Percentiles rank a stretch among this genome's conserved stretches.
phyloP scores from a whole-genome alignment of 2,888 invertebrate species.

The Rotaria socialis region DNA sequence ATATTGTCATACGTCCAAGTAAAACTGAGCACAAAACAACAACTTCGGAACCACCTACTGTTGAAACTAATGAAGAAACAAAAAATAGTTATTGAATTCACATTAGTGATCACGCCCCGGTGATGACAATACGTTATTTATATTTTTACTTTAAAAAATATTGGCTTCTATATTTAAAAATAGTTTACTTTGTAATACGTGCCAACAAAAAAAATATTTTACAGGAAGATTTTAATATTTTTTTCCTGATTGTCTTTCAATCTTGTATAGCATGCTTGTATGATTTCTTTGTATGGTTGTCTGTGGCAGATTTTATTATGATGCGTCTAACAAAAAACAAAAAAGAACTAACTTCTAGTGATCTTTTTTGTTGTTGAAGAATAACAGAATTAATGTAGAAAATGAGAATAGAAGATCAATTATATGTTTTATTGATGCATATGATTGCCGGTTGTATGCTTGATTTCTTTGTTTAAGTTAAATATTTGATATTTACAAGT shows the following conservation, averaged over 20 bases:
- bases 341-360: too few species aligned
- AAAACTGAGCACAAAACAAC: not conserved
- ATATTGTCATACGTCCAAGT: constrained; percentile 66
- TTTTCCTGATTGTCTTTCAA: not conserved
- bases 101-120: not conserved
- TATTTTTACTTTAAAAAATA: not conserved
- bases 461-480: too few species aligned
- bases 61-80: not conserved
- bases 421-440: too few species aligned
- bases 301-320: not conserved
- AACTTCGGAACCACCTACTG: not conserved
- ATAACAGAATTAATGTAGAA: too few species aligned
- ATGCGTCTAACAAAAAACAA: not conserved
- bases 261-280: not conserved
- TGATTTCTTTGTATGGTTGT: not conserved
- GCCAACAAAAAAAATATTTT: not conserved
- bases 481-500: too few species aligned
- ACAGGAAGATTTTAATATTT: not conserved
- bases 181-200: not conserved
- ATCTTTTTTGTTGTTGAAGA: too few species aligned
- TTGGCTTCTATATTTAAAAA: not conserved
- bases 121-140: not conserved
- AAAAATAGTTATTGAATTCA: not conserved
- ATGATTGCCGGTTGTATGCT: too few species aligned
- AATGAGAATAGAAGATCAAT: too few species aligned